A percentile compares a stretch with the other conserved stretches of the same genome.
phyloP scores from a whole-genome alignment of 2,888 invertebrate genomes.

The Chelonus formosanus region DNA sequence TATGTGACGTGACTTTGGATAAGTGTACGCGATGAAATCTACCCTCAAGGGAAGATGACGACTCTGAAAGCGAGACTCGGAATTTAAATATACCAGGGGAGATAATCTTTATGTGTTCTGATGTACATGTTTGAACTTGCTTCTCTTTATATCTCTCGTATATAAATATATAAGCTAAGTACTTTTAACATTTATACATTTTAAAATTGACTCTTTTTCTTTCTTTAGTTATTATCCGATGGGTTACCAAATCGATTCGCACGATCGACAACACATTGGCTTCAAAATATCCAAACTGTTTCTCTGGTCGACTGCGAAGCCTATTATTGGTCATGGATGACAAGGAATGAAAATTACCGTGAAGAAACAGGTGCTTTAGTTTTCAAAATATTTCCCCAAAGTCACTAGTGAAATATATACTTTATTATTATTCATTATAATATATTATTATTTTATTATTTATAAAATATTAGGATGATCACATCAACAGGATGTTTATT shows the following conservation, averaged over 20 bases:
- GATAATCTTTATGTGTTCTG: too few relatives aligned
- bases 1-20: constrained; percentile 26
- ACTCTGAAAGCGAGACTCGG: neutral
- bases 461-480: too few relatives aligned
- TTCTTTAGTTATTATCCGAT: too few relatives aligned
- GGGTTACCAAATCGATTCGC: neutral
- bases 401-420: neutral
- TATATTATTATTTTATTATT: too few relatives aligned
- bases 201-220: too few relatives aligned
- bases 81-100: neutral
- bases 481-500: too few relatives aligned
- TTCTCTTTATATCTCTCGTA: too few relatives aligned
- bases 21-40: constrained; percentile 12
- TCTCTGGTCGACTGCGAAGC: constrained; percentile 26
- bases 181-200: too few relatives aligned
- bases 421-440: too few relatives aligned
- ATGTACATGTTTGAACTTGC: too few relatives aligned
- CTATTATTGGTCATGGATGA: constrained; percentile 35
- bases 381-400: neutral
- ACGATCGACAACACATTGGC: constrained; percentile 21
- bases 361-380: constrained; percentile 32
- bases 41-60: neutral
- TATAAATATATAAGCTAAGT: too few relatives aligned
- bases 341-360: constrained; percentile 33
- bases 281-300: constrained; percentile 22